Evolutionary conservation across 2,797 vertebrate species (phyloP), one percentile per base, ranked within the genome.

Genomic region (Dicrostonyx torquatus): DNA sequence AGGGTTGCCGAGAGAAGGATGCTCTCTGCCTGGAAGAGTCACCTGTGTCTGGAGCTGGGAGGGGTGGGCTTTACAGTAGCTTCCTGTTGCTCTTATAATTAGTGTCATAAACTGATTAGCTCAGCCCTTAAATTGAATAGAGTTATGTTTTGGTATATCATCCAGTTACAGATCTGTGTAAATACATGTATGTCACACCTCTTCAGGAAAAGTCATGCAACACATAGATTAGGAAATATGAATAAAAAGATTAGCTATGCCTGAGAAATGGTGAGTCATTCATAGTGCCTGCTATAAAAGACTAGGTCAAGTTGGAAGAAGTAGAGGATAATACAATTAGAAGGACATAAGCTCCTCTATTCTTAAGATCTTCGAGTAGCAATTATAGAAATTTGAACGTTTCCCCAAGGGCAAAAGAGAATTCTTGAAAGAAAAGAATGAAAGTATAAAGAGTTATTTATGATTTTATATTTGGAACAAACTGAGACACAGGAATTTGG

Each of bases 391-490:
- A 79, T 82, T 37, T 73, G 17, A 53, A 45, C 8, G 70, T 50
- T 87, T 70, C 48, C 50, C 4, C 91, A 87, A 66, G 60, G 26
- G 0, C 20, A 85, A 68, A 66, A 37, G 45, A 43, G 29, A 85
- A 50, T 15, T 85, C 31, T 68, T 9, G 43, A 15, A 50, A 50
- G 13, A n/a, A 50, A 64, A 37, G n/a, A 34, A 34, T 64, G 11
- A 93, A 91, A 68, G 14, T 17, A 37, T 86, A 53, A 86, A 86
- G 8, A 85, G 87, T 58, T 94, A 13, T 75, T 89, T 76, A 50
- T 10, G 29, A 91, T 77, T 85, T 90, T 75, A 85, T 88, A 90
- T 92, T 40, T 93, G 40, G 12, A n/a, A 43, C 37, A 1, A 66
- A 77, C 50, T 92, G 40, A 93, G 22, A 37, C 48, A 48, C 37